Evolutionary conservation across 2,888 invertebrate genomes (phyloP), one percentile per base, ranked within the genome.

Genomic region (Pantelozetes paolii): DNA sequence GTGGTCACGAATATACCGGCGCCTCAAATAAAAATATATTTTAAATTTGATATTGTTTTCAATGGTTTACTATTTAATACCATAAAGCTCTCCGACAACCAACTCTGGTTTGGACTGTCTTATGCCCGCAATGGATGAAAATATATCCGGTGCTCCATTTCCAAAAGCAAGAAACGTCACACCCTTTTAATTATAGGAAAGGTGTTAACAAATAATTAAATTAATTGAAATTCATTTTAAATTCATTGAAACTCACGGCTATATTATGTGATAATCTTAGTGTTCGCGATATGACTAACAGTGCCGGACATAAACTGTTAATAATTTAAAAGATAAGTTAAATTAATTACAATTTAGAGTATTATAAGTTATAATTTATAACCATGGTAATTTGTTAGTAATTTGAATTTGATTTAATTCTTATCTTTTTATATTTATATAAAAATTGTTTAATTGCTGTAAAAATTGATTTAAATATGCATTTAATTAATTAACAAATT

Each of bases 81-180:
- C 78, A 15, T 77, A 76, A 1, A 78, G 74, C 59, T 77, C 76
- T 0, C 77, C 76, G 54, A 78, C 73, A 8, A 77, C 77, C n/a
- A 78, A 71, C 40, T 77, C 76, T n/a, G 78, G 77, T 1, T 76
- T 76, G 11, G 77, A 75, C 48, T 77, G 75, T 54, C 72, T 70
- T 30, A 77, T 73, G 18, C 76, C 77, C 42, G 77, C 77, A 40
- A 77, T 75, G 59, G 78, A 78, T 40, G 77, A 76, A 59, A 78
- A 78, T 71, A 89, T 84, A 80, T 89, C 89, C 2, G 89, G 88
- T 0, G 88, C 86, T 67, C 88, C 88, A 79, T 89, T 89, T 20
- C 89, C 89, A 80, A 89, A 87, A 0, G 89, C 88, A 78, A 89
- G 80, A 78, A 89, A 83, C n/a, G 88, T 89, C 13, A 88, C 87